Conservation (phyloP, 2,888 invertebrate genomes). For the Trilocha varians region DNA sequence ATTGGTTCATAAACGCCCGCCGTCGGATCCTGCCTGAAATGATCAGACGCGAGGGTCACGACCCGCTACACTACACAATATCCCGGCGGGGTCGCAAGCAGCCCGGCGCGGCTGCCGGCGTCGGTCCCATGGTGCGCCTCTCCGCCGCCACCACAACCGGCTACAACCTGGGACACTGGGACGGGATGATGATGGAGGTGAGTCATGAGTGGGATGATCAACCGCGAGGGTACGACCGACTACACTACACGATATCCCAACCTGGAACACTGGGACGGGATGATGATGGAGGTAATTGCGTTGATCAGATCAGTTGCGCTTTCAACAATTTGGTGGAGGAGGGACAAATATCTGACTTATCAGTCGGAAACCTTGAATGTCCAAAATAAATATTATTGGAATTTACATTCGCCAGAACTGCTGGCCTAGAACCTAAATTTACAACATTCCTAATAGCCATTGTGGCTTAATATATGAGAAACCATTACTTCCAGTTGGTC, state of each 20-base stretch:
- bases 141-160: slow-evolving; percentile 33
- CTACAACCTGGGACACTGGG: slow-evolving; percentile 38
- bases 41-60: slow-evolving; percentile 92
- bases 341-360: too few species aligned
- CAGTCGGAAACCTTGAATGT: too few species aligned
- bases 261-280: slow-evolving; percentile 45
- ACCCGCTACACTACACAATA: slow-evolving; percentile 92
- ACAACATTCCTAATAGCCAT: too few species aligned
- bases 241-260: slow-evolving; percentile 90
- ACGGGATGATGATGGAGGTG: slow-evolving; percentile 54
- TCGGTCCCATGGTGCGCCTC: slow-evolving; percentile 37
- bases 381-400: too few species aligned
- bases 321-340: too few species aligned
- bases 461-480: too few species aligned
- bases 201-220: slow-evolving; percentile 9
- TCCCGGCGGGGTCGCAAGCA: slow-evolving; percentile 88
- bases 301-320: too few species aligned
- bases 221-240: slow-evolving; percentile 90
- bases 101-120: slow-evolving; percentile 41
- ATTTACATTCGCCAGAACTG: too few species aligned
- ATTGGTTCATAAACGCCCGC: slow-evolving; percentile 97
- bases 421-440: too few species aligned
- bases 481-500: too few species aligned
- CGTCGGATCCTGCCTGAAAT: slow-evolving; percentile 93
- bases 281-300: slow-evolving; percentile 54